These are phyloP conservation scores for Pseudoips prasinana DNA, from an alignment of 2,888 invertebrate species.

Conservation along the genomic window DNA sequence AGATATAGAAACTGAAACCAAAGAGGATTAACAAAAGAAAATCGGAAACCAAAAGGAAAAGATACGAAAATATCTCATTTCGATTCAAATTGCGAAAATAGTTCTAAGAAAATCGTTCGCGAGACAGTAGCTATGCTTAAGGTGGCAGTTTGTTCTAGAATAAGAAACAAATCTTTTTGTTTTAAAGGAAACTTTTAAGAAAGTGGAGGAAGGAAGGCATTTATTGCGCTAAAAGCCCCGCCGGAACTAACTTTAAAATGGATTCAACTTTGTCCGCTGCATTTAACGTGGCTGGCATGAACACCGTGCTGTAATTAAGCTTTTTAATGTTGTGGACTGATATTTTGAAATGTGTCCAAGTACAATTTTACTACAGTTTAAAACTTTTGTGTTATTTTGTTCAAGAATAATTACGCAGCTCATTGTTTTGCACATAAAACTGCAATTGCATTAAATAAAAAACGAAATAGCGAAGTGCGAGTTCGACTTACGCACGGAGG, in stretches of 20 bases:
- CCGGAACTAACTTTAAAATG: constrained; percentile 78
- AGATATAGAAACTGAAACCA: constrained; percentile 13
- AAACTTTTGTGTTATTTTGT: background rate
- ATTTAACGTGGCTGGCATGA: constrained; percentile 53
- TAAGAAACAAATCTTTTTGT: constrained; percentile 77
- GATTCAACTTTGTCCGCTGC: constrained; percentile 79
- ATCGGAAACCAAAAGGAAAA: constrained; percentile 34
- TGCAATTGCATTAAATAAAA: background rate
- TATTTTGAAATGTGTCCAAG: background rate
- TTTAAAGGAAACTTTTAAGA: constrained; percentile 78
- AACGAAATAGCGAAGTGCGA: background rate
- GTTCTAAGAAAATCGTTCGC: constrained; percentile 33
- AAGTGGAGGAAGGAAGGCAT: constrained; percentile 79
- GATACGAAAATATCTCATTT: constrained; percentile 35
- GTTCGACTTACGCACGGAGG: background rate
- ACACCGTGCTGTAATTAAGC: constrained; percentile 47
- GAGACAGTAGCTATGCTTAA: constrained; percentile 36
- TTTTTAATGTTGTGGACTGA: background rate
- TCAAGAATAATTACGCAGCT: background rate
- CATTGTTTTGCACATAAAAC: background rate
- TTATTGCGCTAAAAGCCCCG: constrained; percentile 79
- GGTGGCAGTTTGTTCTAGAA: constrained; percentile 64
- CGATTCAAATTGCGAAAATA: constrained; percentile 41
- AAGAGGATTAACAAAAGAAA: constrained; percentile 27
- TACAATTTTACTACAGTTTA: background rate